phyloP scores from a whole-genome alignment of 2,113 vertebrate genomes.

The Mustelus asterias region DNA sequence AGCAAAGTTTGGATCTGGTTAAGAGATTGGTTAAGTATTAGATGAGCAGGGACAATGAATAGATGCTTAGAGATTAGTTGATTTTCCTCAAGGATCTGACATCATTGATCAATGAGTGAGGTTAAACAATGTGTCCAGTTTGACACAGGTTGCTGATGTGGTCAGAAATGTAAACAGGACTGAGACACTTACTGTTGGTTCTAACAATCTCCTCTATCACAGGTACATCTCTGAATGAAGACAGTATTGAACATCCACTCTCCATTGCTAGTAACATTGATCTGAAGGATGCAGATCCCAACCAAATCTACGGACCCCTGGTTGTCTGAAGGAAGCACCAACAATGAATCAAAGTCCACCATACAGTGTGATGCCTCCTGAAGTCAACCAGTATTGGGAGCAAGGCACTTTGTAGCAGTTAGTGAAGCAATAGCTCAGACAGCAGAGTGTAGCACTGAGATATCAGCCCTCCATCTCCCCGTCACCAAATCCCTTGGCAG shows the following conservation, averaged over 20 bases:
- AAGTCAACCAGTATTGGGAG: background rate
- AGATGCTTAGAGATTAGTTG: too few species aligned
- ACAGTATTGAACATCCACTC: background rate
- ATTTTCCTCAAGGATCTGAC: too few species aligned
- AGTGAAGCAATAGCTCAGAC: background rate
- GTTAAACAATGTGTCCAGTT: too few species aligned
- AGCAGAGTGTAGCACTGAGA: background rate
- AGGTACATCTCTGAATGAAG: background rate
- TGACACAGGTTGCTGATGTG: too few species aligned
- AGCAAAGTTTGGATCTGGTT: too few species aligned
- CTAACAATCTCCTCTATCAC: background rate
- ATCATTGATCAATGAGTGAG: too few species aligned
- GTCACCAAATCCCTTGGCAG: background rate
- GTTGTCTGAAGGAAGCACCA: background rate
- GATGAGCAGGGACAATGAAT: too few species aligned
- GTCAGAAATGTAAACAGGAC: too few species aligned
- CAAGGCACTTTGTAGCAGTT: background rate
- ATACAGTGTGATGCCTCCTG: background rate
- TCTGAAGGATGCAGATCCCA: background rate
- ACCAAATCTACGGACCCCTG: background rate
- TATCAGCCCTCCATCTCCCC: background rate
- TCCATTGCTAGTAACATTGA: background rate
- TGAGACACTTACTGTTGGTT: too few species aligned
- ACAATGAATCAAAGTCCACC: background rate
- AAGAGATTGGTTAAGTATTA: too few species aligned